phyloP scores from a whole-genome alignment of 2,113 vertebrate species.

The Gavia stellata region DNA sequence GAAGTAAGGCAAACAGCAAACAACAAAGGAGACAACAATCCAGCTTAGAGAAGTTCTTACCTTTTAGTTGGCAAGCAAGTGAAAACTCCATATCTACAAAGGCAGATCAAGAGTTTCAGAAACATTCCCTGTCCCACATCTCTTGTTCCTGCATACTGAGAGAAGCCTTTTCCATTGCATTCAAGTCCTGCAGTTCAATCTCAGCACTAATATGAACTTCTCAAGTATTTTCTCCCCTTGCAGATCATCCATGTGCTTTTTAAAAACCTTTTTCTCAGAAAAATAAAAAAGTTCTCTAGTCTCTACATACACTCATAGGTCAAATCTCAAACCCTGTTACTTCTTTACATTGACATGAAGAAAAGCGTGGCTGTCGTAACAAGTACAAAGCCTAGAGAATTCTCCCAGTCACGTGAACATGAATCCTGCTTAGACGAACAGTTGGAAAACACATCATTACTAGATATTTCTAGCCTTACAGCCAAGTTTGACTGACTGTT shows the following conservation, averaged over 20 bases:
- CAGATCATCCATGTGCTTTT: not conserved
- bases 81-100: not conserved
- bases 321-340: not conserved
- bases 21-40: not conserved
- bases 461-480: not conserved
- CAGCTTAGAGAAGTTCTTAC: not conserved
- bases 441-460: not conserved
- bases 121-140: not conserved
- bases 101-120: not conserved
- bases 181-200: not conserved
- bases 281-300: not conserved
- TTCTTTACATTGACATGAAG: not conserved
- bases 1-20: not conserved
- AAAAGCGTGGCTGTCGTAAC: accelerated
- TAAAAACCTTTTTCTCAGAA: not conserved
- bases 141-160: not conserved
- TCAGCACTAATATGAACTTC: not conserved
- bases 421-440: not conserved
- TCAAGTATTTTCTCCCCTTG: not conserved
- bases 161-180: not conserved
- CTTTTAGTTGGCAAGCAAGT: not conserved
- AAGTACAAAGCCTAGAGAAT: not conserved
- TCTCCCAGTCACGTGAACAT: accelerated
- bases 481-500: not conserved
- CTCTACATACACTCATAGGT: not conserved